Evolutionary conservation across 2,797 vertebrate genomes (phyloP), one percentile per base, ranked within the genome.

Genomic region (Rhynchotus rufescens): DNA sequence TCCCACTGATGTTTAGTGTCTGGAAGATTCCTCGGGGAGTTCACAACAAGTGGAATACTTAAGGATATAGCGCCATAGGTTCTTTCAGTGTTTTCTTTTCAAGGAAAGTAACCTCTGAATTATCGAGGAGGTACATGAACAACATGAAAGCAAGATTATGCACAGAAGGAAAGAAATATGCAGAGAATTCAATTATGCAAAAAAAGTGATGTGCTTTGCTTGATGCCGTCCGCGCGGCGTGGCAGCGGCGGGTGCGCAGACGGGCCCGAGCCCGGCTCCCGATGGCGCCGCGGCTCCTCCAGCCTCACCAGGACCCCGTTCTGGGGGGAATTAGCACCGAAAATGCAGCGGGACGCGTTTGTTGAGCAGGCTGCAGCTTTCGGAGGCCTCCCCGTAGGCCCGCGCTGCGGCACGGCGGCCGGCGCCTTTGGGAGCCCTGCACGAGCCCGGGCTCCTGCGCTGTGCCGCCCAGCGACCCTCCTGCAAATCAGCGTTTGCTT

Each of bases 181-280:
- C 97, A 96, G 96, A 96, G 97, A 96, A 97, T 97, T 98, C 97
- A 98, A 97, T 98, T 97, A 98, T 97, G 96, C 94, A 96, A 96
- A 97, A 96, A 92, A 94, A 96, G 90, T 88, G 96, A 90, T 94
- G 93, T 88, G 87, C 93, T 96, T 95, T 91, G 92, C 95, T 95
- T 94, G 94, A 93, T 96, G 95, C 92, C 94, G 93, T 86, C 92
- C 64, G 66, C 5, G 2, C 84, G 19, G 78, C 23, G 79, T 85
- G 74, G 95, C 87, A 67, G 89, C 78, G 17, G 84, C 51, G 36
- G 1, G 19, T 19, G 54, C 84, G 34, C 86, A 86, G 87, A 80
- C 54, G 13, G 86, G 90, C 91, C 47, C 92, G 83, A 92, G 93
- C 92, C 10, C 45, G 20, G 45, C 45, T 22, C 45, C 42, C 45